Base-by-base conservation (phyloP, 2,888 invertebrate species). In the Amaurobius ferox region DNA sequence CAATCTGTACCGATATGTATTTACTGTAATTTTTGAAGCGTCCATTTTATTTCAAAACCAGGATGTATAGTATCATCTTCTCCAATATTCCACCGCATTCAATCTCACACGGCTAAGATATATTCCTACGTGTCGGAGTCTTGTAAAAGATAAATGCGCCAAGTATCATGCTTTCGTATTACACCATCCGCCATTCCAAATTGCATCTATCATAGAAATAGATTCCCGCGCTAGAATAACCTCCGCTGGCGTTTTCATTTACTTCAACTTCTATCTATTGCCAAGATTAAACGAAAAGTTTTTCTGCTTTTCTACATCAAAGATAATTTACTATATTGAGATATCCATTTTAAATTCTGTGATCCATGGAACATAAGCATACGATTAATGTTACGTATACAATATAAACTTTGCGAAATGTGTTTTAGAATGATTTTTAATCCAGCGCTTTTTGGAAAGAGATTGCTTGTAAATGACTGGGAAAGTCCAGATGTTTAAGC, bases 391-490 rank as follows among this genome's bases (percentile, higher is more conserved):
- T 44, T 5, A 16, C 9, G 13, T 44, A 2, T 44, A n/a, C 16
- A 44, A 44, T 44, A 2, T 44, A 2, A 44, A 2, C 9, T 44
- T 44, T 44, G 2, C 2, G 44, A 7, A 35, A 44, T 16, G 9
- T 16, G 16, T 16, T 44, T 44, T 44, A 16, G 44, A 7, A 16
- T 44, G 16, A 5, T 44, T 44, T 44, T 44, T 16, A 5, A 44
- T 13, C 6, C 2, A 7, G 35, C 9, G 35, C 32, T 32, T 35
- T 30, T n/a, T n/a, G 74, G 61, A 80, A 68, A 55, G 73, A 74
- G 71, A 80, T 80, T 80, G 61, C 62, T 39, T 30, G 26, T 30
- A 23, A 62, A 11, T 28, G 0, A 28, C 6, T 61, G 28, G 28
- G 28, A 28, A 61, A 11, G 28, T 61, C 26, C 26, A 28, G 26